These are phyloP conservation scores for Crocuta crocuta DNA, from an alignment of 2,113 vertebrate genomes.

Conservation along the genomic window DNA sequence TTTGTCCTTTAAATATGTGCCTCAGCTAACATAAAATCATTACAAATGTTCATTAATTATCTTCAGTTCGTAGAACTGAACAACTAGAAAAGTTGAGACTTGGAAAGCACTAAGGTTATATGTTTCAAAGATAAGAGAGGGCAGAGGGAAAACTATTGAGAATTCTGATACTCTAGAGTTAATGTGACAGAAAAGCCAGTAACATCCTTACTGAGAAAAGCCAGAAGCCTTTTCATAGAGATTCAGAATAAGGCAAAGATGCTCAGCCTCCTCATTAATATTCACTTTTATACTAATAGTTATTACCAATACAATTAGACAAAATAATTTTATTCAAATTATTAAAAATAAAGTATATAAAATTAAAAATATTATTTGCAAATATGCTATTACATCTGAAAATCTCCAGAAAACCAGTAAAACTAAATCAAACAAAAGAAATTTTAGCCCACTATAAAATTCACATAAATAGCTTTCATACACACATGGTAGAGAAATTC, in stretches of 20 bases:
- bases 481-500: background rate
- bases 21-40: background rate
- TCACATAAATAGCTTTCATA: background rate
- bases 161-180: background rate
- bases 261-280: background rate
- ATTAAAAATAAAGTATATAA: background rate
- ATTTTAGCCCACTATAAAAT: background rate
- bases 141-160: background rate
- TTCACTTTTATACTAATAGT: background rate
- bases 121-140: background rate
- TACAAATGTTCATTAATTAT: background rate
- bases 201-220: background rate
- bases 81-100: background rate
- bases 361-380: background rate
- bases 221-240: background rate
- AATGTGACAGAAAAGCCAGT: background rate
- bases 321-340: background rate
- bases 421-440: background rate
- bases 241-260: background rate
- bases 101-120: background rate
- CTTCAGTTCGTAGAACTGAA: background rate
- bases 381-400: background rate
- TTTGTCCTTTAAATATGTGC: background rate
- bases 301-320: background rate
- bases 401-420: background rate